A percentile compares a stretch with the other conserved stretches of the same genome.
Conservation (phyloP, 2,113 vertebrate species). For the Narcine bancroftii region DNA sequence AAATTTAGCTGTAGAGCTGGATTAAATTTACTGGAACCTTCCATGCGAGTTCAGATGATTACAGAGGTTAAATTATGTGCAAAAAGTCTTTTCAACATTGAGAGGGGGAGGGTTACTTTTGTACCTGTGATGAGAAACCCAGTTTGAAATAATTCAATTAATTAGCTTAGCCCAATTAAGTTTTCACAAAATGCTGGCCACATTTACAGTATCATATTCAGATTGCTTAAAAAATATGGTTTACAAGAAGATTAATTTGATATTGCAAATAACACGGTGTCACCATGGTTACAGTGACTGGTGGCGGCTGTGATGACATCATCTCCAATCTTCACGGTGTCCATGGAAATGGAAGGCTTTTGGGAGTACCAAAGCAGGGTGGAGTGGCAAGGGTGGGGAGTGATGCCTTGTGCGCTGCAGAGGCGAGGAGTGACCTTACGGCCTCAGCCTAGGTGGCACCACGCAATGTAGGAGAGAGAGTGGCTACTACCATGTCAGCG, state of each 20-base stretch:
- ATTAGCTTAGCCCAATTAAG: neutral
- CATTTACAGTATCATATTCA: neutral
- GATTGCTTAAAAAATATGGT: neutral
- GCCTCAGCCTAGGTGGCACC: neutral
- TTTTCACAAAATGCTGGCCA: neutral
- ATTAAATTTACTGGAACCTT: neutral
- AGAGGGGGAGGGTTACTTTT: neutral
- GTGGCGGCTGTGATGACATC: neutral
- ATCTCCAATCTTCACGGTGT: neutral
- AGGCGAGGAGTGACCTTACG: neutral
- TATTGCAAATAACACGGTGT: neutral
- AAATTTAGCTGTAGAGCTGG: neutral
- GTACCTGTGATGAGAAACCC: neutral
- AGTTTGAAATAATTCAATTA: neutral
- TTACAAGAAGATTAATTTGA: constrained; percentile 5
- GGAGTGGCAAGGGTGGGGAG: neutral
- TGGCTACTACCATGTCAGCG: too few species aligned
- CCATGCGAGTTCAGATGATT: neutral
- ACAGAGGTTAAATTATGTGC: neutral
- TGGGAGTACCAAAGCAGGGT: neutral
- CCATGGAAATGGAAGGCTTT: neutral
- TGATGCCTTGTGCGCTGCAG: neutral
- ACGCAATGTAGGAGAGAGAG: neutral
- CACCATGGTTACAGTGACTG: neutral
- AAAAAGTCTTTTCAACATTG: neutral